Base-by-base conservation (phyloP, 2,797 vertebrate species). In the Vespertilio murinus region DNA sequence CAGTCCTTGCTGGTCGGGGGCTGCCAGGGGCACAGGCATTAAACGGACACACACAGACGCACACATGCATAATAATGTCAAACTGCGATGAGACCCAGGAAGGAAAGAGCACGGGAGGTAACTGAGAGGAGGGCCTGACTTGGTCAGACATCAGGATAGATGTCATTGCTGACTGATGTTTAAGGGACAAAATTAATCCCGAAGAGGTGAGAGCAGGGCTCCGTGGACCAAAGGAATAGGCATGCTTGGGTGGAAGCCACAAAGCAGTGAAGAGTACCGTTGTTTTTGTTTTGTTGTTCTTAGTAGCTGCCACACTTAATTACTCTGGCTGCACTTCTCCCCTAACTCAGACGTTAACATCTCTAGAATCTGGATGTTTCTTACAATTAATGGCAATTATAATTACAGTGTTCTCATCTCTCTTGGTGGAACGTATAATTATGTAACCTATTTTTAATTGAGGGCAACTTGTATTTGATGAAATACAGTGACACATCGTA, bases 391-490 rank as follows among this genome's bases (percentile, higher is more conserved):
- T 80, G 65, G 25, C 38, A 69, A 61, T 93, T 83, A 54, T 79
- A 95, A 93, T 88, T 69, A 74, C 13, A 90, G 10, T 65, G 38
- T 88, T 93, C 49, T 88, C 88, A 88, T 74, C 54, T 92, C 84
- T 90, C 69, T 96, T 91, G 49, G 49, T 89, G 40, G 18, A 94
- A 88, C 38, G 38, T 78, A 64, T 49, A 74, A 69, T 94, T 94
- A 82, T 49, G 33, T 78, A 96, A 56, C 33, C 49, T 85, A 73
- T 90, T 96, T 96, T 87, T 90, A 82, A 94, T 65, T 56, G 77
- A 83, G 82, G 28, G 28, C 45, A 90, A 80, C 35, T 90, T 94
- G 47, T 69, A 74, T 73, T 81, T 96, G 84, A 93, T 93, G 92
- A 95, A 92, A 74, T 64, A 80, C 54, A 52, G 70, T 65, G 35